Evolutionary conservation across 2,888 invertebrate genomes (phyloP), one percentile per base, ranked within the genome.

Genomic region (Bhutanitis thaidina): DNA sequence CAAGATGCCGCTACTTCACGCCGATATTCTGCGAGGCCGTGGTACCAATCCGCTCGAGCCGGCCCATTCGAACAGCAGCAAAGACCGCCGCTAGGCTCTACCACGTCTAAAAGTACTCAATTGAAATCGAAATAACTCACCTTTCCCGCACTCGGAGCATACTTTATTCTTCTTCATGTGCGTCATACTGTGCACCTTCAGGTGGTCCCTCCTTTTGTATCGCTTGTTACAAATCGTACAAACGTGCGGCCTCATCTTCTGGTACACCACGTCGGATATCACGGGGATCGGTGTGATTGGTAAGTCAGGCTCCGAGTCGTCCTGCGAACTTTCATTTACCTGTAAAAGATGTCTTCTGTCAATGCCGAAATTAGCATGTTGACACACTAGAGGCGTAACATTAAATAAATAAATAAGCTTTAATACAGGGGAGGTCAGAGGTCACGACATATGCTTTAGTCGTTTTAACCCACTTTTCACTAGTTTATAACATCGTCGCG

Each of bases 161-260:
- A 93, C 90, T 67, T 94, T 94, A 30, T 93, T 94, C 70, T 95
- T 95, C 55, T 94, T 94, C 60, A 93, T 92, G 73, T 96, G 96
- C 53, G 94, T 94, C 58, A 93, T 93, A 64, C 93, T 93, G 76
- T 96, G 96, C 45, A 95, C 90, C 71, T 95, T 95, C 52, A 96
- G 88, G 65, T 95, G 95, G 69, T 95, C 95, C 80, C 93, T 94
- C 63, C 95, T 88, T 69, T 95, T 95, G 77, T 94, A 95, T 0
- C 92, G 92, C 76, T 95, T 95, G 77, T 91, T 88, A 71, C 95
- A 95, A 14, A 94, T 91, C 13, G 91, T 87, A 76, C 95, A 95
- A 0, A 92, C 91, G 69, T 91, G 93, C 8, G 95, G 95, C 36
- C 94, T 77, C 56, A 93, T 93, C 0, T 92, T 92, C 74, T 92